phyloP scores from a whole-genome alignment of 2,797 vertebrate species.

The Cirrhinus mrigala region DNA sequence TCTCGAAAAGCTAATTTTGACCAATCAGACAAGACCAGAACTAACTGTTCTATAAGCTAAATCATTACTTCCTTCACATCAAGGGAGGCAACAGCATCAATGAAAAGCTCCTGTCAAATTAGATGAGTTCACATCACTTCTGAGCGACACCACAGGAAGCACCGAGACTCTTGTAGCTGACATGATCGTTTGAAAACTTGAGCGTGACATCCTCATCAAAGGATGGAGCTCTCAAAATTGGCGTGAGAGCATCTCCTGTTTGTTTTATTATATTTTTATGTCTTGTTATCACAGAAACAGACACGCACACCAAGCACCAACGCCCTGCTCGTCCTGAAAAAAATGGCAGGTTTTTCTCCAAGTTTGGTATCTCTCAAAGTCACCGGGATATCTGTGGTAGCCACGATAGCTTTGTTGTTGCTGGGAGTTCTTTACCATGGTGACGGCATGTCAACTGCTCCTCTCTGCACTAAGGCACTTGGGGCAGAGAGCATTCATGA shows the following conservation, averaged over 20 bases:
- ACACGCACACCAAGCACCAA: slow-evolving; percentile 56
- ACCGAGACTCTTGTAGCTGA: slow-evolving; percentile 68
- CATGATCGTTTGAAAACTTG: slow-evolving; percentile 73
- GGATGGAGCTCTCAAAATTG: slow-evolving; percentile 48
- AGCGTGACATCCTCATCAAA: slow-evolving; percentile 77
- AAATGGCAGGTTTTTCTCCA: slow-evolving; percentile 62
- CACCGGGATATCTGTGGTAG: slow-evolving; percentile 69
- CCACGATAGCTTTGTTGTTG: slow-evolving; percentile 72
- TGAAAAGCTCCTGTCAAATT: slow-evolving; percentile 65
- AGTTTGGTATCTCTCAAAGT: slow-evolving; percentile 66
- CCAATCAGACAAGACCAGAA: not conserved
- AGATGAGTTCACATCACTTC: slow-evolving; percentile 69
- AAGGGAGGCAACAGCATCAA: slow-evolving; percentile 50
- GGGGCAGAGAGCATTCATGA: slow-evolving; percentile 69
- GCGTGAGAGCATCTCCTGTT: slow-evolving; percentile 42
- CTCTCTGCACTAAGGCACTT: slow-evolving; percentile 55
- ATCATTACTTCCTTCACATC: slow-evolving; percentile 70
- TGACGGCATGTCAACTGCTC: slow-evolving; percentile 70
- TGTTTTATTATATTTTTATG: slow-evolving; percentile 54
- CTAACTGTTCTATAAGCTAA: slow-evolving; percentile 54
- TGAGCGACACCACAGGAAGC: slow-evolving; percentile 64
- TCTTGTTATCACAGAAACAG: slow-evolving; percentile 54
- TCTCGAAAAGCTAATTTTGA: slow-evolving; percentile 15
- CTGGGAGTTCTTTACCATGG: slow-evolving; percentile 70
- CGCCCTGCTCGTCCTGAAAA: slow-evolving; percentile 60